A percentile compares a stretch with the other conserved stretches of the same genome.
Evolutionary conservation across 2,888 invertebrate species (phyloP).

Genomic region (Bhutanitis thaidina): DNA sequence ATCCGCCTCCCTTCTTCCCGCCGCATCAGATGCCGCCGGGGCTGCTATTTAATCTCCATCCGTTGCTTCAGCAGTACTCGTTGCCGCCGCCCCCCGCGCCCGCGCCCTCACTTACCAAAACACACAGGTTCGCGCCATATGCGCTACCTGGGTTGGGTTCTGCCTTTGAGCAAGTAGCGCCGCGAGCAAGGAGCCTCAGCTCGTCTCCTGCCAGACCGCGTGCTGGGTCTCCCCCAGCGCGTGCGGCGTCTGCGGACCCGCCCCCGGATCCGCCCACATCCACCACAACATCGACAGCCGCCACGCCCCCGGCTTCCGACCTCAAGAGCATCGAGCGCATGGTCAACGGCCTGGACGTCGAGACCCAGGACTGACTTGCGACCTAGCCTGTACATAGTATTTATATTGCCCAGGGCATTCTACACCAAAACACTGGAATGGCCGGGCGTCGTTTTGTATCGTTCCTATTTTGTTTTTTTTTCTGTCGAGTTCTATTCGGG

Average conservation of each 20-base stretch:
- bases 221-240: slow-evolving; percentile 58
- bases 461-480: slow-evolving; percentile 76
- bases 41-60: slow-evolving; percentile 92
- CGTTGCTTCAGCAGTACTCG: slow-evolving; percentile 93
- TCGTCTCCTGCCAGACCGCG: slow-evolving; percentile 77
- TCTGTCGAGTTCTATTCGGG: slow-evolving; percentile 74
- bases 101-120: slow-evolving; percentile 83
- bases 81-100: slow-evolving; percentile 84
- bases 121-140: slow-evolving; percentile 92
- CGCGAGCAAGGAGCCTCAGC: slow-evolving; percentile 83
- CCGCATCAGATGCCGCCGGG: slow-evolving; percentile 90
- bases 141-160: slow-evolving; percentile 89
- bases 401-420: slow-evolving; percentile 50
- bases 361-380: slow-evolving; percentile 80
- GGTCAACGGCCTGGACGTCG: slow-evolving; percentile 97
- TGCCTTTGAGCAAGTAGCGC: slow-evolving; percentile 94
- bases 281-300: slow-evolving; percentile 69
- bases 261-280: slow-evolving; percentile 79
- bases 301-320: slow-evolving; percentile 86
- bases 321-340: slow-evolving; percentile 98
- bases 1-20: slow-evolving; percentile 87
- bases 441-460: slow-evolving; percentile 68
- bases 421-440: slow-evolving; percentile 30
- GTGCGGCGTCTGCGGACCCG: slow-evolving; percentile 75
- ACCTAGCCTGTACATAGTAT: slow-evolving; percentile 68